Evolutionary conservation across 2,888 invertebrate genomes (phyloP), one percentile per base, ranked within the genome.

Genomic region (Drosophila pseudotakahashii): DNA sequence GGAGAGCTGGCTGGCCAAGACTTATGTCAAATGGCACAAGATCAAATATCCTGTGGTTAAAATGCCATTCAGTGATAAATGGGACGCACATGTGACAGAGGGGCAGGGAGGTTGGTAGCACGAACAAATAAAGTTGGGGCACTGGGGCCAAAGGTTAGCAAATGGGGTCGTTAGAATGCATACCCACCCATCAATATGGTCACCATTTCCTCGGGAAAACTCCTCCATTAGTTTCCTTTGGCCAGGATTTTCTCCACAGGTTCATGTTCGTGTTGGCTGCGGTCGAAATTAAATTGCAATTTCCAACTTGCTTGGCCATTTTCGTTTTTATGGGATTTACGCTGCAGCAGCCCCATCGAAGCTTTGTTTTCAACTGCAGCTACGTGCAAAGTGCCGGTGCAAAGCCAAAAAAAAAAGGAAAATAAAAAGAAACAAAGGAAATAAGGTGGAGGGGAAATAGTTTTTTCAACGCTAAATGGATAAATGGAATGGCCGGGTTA

Each of bases 21-120:
- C 85, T 79, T 73, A 71, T 84, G 81, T 84, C 84, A 81, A 84
- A 87, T 79, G 85, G 87, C 79, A 79, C 75, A 75, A 84, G 85
- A 83, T 87, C 87, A 87, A 86, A 87, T 87, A 87, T 86, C 85
- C 85, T 84, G 87, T 83, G 85, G 87, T 79, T 86, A 82, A 77
- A 86, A 82, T 82, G 76, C 86, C 79, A 86, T 84, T 85, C 82
- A 62, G 75, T 87, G 85, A 86, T 83, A 86, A 87, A 87, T 87
- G 81, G 74, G 79, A 75, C 76, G 82, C 75, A 81, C 51, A 66
- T 59, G 69, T 54, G 63, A 37, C 45, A 14, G 4, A 30, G 41
- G 45, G 37, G 19, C 2, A 9, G 5, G 41, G 1, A 41, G 5
- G 16, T 3, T 3, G 14, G 4, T 9, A 41, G 45, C 32, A n/a